Evolutionary conservation across 2,113 vertebrate genomes (phyloP), one percentile per base, ranked within the genome.

Genomic region (Onychostoma macrolepis): DNA sequence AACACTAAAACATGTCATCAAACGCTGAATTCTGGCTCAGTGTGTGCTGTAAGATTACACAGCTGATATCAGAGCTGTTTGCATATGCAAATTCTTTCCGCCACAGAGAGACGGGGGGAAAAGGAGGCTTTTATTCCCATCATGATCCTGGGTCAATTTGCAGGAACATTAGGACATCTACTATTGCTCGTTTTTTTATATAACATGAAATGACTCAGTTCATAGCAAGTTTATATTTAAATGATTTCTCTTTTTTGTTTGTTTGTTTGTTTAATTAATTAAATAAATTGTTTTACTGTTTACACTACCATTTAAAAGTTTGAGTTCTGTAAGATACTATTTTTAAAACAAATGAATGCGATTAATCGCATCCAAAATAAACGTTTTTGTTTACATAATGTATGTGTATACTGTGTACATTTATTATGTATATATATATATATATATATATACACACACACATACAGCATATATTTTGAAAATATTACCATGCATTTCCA

Each of bases 121-220:
- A 82, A 67, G 7, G 7, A 65, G 61, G 17, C 26, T 67, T 82
- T 82, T 30, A 48, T 82, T 82, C 17, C 38, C 12, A 2, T 28
- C 80, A 19, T 63, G 56, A 63, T 41, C 79, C 79, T 30, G 61
- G 41, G 80, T 82, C 80, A 82, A 48, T 82, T 82, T 82, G 61
- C 38, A 82, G 61, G 61, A 67, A 82, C 80, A 48, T 82, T 48
- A 82, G 38, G 38, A 82, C n/a, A 65, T 63, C 61, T 65, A 28
- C 15, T 45, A 67, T 65, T 2, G 11, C 80, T 81, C 61, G 17
- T 15, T 82, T 67, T 82, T 41, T 3, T 36, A 43, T 81, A 81
- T 82, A 67, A 63, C 41, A 65, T 81, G 13, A 81, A 65, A 81
- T 19, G n/a, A 65, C 24, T 81, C 33, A 15, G n/a, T 81, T 63